Percentiles rank a stretch among this genome's conserved stretches.
Evolutionary conservation across 2,113 vertebrate genomes (phyloP).

Genomic region (Hystrix cristata): DNA sequence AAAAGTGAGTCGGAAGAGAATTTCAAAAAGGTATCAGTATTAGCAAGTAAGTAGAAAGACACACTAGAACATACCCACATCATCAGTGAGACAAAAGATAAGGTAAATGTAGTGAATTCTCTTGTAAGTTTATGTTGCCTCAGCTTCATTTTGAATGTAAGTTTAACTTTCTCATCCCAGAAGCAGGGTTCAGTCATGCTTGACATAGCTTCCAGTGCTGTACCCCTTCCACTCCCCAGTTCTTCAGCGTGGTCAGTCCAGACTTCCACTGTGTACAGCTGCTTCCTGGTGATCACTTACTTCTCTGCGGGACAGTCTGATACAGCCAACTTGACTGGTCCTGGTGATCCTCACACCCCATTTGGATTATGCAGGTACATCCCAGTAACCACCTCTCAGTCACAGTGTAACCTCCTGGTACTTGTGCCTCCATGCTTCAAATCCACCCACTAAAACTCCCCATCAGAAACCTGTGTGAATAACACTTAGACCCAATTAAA

Average conservation of each 20-base stretch:
- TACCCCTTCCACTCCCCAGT: not conserved
- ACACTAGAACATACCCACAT: not conserved
- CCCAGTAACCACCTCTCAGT: not conserved
- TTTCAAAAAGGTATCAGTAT: not conserved
- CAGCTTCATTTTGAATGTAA: not conserved
- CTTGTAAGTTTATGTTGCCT: not conserved
- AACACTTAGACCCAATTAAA: not conserved
- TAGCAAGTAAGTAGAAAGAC: not conserved
- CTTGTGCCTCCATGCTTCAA: not conserved
- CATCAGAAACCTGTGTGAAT: not conserved
- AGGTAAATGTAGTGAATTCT: not conserved
- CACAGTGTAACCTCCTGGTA: not conserved
- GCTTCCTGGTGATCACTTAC: not conserved
- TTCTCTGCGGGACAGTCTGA: not conserved
- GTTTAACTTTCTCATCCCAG: not conserved
- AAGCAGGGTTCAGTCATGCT: not conserved
- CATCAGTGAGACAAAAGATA: not conserved
- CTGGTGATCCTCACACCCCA: not conserved
- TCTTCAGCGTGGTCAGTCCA: not conserved
- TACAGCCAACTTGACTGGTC: not conserved
- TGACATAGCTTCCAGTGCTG: not conserved
- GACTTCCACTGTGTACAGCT: not conserved
- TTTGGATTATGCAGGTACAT: not conserved
- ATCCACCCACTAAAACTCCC: not conserved
- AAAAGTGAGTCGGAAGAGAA: not conserved